Percentiles rank a stretch among this genome's conserved stretches.
phyloP scores from a whole-genome alignment of 2,888 invertebrate genomes.

The Drosophila nr. medialis region DNA sequence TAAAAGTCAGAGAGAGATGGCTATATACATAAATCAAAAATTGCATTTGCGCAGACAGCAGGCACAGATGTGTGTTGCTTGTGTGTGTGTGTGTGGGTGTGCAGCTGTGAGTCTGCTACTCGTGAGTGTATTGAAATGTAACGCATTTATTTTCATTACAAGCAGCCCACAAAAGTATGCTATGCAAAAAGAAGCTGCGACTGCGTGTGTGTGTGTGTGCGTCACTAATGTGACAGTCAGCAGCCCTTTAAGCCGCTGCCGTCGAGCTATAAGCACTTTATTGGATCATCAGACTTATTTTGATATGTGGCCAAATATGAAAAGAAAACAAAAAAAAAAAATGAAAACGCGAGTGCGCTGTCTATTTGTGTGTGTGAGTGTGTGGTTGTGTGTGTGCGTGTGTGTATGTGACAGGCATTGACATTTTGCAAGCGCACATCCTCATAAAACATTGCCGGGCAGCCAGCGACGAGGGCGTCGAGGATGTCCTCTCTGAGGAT shows the following conservation, averaged over 20 bases:
- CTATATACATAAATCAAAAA: constrained; percentile 75
- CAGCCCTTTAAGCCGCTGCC: constrained; percentile 73
- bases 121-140: constrained; percentile 79
- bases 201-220: constrained; percentile 23
- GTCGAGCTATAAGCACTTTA: constrained; percentile 79
- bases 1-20: constrained; percentile 3
- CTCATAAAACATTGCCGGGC: constrained; percentile 77
- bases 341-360: constrained; percentile 2
- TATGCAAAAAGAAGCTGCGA: constrained; percentile 56
- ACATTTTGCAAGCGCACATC: constrained; percentile 71
- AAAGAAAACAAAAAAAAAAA: constrained; percentile 7
- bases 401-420: constrained; percentile 61
- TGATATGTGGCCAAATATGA: constrained; percentile 75
- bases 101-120: constrained; percentile 13
- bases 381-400: constrained; percentile 11
- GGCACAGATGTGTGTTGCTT: constrained; percentile 22
- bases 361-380: constrained; percentile 13
- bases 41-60: constrained; percentile 45
- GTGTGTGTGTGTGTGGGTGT: constrained; percentile 3
- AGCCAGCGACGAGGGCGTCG: constrained; percentile 26
- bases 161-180: constrained; percentile 70
- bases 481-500: constrained; percentile 35
- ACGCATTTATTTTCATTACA: constrained; percentile 81
- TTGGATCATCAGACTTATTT: constrained; percentile 82
- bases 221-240: constrained; percentile 75